These are phyloP conservation scores for Romanogobio albipinnatus DNA, from an alignment of 2,113 vertebrate species.

Conservation along the genomic window DNA sequence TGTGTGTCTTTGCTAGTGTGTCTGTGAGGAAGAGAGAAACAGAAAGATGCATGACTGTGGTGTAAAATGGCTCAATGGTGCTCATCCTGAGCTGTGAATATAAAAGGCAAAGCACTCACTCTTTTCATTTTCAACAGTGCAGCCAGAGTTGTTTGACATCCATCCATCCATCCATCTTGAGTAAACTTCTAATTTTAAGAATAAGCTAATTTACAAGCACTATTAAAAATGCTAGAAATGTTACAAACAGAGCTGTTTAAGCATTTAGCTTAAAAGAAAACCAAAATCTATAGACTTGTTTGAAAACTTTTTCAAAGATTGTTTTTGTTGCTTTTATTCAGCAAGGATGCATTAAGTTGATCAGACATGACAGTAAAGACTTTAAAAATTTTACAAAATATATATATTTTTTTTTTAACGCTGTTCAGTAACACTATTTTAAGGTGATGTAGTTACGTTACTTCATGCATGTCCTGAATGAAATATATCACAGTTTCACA, in stretches of 20 bases:
- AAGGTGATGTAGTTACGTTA: too few species aligned
- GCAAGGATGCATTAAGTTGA: not conserved
- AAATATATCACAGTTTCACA: too few species aligned
- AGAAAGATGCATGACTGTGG: constrained; percentile 9
- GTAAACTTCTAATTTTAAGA: not conserved
- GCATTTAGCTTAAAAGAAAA: constrained; percentile 14
- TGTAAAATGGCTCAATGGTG: constrained; percentile 26
- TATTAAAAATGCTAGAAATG: not conserved
- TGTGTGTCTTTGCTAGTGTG: constrained; percentile 11
- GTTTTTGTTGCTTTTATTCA: not conserved
- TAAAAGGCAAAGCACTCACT: not conserved
- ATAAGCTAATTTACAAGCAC: not conserved
- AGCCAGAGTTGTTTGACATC: constrained; percentile 20
- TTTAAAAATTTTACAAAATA: too few species aligned
- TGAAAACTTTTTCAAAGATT: too few species aligned
- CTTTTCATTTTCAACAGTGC: not conserved
- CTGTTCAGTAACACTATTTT: too few species aligned
- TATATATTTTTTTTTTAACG: too few species aligned
- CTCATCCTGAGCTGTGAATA: constrained; percentile 32
- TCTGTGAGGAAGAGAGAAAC: not conserved
- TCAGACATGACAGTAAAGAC: not conserved
- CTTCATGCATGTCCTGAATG: too few species aligned
- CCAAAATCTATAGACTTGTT: constrained; percentile 60
- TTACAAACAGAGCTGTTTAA: not conserved
- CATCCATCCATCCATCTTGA: not conserved